Base-by-base conservation (phyloP, 2,113 vertebrate genomes). In the Solea solea region DNA sequence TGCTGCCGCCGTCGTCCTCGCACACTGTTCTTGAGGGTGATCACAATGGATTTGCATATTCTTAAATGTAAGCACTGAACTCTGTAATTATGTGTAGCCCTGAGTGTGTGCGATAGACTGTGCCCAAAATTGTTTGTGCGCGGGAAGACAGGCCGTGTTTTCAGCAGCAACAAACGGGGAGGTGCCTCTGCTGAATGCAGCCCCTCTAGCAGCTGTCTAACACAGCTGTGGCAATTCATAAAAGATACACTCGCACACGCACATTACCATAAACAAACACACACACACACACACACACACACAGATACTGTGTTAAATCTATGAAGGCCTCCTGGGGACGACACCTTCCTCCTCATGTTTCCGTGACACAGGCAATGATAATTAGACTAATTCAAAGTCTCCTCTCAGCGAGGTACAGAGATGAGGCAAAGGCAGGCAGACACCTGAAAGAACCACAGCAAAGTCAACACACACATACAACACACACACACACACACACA, bases 341-440 rank as follows among this genome's bases (percentile, higher is more conserved):
- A 63, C 72, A 84, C 78, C 90, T 88, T 88, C 86, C 73, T 84
- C 80, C 65, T 86, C 85, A 76, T 88, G 90, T 88, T 91, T 88
- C 86, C 49, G 48, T 86, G 79, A 88, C 84, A 89, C 59, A 74
- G 86, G 82, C 81, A 13, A 83, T 88, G 84, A 88, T 89, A 91
- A 91, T 90, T 84, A 89, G 82, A 87, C 88, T 81, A 85, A 90
- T 90, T 83, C 86, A 88, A 88, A 88, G 89, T 85, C 75, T 89
- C 84, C 88, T 89, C 83, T 59, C 78, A 86, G 78, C 51, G 64
- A 74, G 70, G 46, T 63, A 69, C 21, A 60, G 57, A 65, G 79
- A 83, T 73, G 79, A 84, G 51, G 69, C 9, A 28, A 70, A 84
- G 72, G 78, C 72, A 80, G 48, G 53, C 74, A 80, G 74, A 83